Percentiles rank a stretch among this genome's conserved stretches.
Evolutionary conservation across 2,888 invertebrate species (phyloP).

Genomic region (Epirrita christyi): DNA sequence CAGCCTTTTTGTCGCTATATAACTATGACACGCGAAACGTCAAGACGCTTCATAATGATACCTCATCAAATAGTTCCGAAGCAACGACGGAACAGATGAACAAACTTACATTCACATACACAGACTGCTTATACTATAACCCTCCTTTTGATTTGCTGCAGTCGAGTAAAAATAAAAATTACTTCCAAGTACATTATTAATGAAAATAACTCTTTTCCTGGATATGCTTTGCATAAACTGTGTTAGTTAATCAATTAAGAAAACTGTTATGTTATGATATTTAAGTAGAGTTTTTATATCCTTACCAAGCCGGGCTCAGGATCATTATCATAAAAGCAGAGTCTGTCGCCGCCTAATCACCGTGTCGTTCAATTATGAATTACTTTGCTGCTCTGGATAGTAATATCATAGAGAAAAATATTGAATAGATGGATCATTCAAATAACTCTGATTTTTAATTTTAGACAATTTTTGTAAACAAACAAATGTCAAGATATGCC

Average conservation of each 20-base stretch:
- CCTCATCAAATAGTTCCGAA: no score
- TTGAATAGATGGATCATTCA: conserved; percentile 2
- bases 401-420: conserved; percentile 35
- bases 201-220: conserved; percentile 1
- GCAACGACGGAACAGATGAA: no score
- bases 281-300: conserved; percentile 4
- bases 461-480: background rate
- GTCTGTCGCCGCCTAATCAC: conserved; percentile 66
- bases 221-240: conserved; percentile 15
- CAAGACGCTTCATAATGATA: no score
- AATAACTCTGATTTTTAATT: background rate
- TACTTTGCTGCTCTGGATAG: conserved; percentile 42
- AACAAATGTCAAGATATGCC: no score
- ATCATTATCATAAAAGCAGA: conserved; percentile 28
- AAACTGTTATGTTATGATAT: background rate
- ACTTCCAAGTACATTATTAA: background rate
- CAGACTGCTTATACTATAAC: no score
- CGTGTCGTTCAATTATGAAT: conserved; percentile 47
- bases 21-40: no score
- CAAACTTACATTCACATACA: no score
- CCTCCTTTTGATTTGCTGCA: no score
- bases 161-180: background rate
- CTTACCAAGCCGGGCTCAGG: conserved; percentile 7
- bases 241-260: conserved; percentile 19
- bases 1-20: no score